Evolutionary conservation across 2,888 invertebrate genomes (phyloP).

Genomic region (Patella pellucida): DNA sequence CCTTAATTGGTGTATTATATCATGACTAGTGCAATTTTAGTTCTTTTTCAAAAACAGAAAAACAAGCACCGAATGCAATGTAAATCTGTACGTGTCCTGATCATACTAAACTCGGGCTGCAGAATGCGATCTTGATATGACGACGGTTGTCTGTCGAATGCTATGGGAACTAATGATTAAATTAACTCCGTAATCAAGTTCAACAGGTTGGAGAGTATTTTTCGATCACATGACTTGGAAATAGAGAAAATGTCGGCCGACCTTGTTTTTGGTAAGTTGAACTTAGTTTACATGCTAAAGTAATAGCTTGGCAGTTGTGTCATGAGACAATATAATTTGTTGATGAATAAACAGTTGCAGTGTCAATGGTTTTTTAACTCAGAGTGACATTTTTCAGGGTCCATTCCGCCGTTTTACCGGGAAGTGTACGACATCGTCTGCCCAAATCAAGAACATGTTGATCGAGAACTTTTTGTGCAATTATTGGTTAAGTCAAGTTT

Average conservation of each 20-base stretch:
- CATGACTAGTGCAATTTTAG: no score
- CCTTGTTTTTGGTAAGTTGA: slow-evolving; percentile 57
- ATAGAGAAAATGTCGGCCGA: slow-evolving; percentile 64
- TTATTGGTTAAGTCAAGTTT: slow-evolving; percentile 69
- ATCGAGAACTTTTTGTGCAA: slow-evolving; percentile 69
- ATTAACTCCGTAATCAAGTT: neutral
- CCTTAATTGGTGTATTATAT: no score
- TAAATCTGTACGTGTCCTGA: no score
- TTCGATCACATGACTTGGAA: neutral
- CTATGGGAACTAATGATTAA: neutral
- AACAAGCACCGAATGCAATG: no score
- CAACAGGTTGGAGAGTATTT: neutral
- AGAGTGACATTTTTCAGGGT: slow-evolving; percentile 56
- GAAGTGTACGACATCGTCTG: slow-evolving; percentile 71
- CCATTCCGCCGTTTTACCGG: slow-evolving; percentile 70
- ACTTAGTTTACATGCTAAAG: slow-evolving; percentile 3
- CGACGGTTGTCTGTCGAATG: neutral
- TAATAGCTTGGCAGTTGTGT: neutral
- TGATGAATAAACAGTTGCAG: neutral
- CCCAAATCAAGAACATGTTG: slow-evolving; percentile 70
- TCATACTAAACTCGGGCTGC: no score
- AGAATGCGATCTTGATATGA: no score
- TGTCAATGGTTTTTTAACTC: neutral
- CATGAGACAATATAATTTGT: no score
- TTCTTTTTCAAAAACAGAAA: no score